These are phyloP conservation scores for Orthonevra nobilis DNA, from an alignment of 2,888 invertebrate species.

Conservation along the genomic window DNA sequence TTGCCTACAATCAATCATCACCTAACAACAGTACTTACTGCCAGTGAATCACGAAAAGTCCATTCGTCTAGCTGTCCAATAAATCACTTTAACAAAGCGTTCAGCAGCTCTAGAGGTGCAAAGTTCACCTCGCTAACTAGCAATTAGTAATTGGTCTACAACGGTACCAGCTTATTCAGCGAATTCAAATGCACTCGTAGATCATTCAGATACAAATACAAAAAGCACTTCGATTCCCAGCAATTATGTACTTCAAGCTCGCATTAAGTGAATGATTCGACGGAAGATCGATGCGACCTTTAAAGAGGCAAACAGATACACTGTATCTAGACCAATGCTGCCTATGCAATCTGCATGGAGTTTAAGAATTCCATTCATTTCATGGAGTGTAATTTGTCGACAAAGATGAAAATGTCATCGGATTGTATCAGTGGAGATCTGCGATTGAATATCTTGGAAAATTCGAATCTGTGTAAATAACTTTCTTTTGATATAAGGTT, in stretches of 20 bases:
- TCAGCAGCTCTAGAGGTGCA: conserved; percentile 53
- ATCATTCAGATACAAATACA: background rate
- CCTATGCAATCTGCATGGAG: too few species aligned
- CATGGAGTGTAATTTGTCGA: too few species aligned
- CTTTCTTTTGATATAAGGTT: too few species aligned
- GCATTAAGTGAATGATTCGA: conserved; percentile 9
- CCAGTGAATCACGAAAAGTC: conserved; percentile 56
- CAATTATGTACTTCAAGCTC: background rate
- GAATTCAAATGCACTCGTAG: conserved; percentile 14
- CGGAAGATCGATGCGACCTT: conserved; percentile 19
- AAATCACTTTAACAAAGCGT: conserved; percentile 58
- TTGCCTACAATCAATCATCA: conserved; percentile 49
- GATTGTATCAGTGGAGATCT: too few species aligned
- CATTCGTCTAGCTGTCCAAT: conserved; percentile 64
- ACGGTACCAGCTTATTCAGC: background rate
- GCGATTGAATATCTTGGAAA: too few species aligned
- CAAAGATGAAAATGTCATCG: too few species aligned
- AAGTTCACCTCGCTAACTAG: conserved; percentile 56
- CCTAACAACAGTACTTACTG: conserved; percentile 52
- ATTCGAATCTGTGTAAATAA: too few species aligned
- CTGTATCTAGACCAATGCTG: too few species aligned
- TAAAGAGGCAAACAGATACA: background rate
- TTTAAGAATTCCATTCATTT: too few species aligned
- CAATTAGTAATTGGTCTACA: conserved; percentile 40
- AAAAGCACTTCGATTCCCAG: conserved; percentile 23